phyloP scores from a whole-genome alignment of 2,797 vertebrate genomes.

The Chaetodon trifasciatus region DNA sequence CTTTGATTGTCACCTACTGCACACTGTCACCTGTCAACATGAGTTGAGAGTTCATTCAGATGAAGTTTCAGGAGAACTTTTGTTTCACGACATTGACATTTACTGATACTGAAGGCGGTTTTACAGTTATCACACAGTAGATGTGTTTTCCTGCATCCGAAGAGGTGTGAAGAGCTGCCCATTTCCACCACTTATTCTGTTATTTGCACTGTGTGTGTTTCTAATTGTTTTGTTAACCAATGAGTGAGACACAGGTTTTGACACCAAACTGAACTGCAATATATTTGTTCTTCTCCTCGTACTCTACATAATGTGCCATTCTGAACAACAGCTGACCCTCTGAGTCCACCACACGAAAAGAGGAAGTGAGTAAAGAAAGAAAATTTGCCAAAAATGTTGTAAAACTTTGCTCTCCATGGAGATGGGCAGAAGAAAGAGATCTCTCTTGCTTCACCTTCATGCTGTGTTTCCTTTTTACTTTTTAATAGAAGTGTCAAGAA shows the following conservation, averaged over 20 bases:
- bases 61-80: not conserved
- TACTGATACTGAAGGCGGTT: not conserved
- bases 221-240: not conserved
- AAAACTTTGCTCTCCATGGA: slow-evolving; percentile 70
- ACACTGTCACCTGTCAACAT: not conserved
- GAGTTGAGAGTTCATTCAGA: not conserved
- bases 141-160: not conserved
- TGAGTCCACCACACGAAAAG: not conserved
- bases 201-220: not conserved
- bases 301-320: not conserved
- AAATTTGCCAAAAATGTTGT: slow-evolving; percentile 54
- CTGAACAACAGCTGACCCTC: not conserved
- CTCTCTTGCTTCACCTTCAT: slow-evolving; percentile 73
- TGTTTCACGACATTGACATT: not conserved
- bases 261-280: not conserved
- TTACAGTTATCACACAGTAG: not conserved
- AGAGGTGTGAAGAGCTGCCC: not conserved
- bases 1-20: not conserved
- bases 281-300: not conserved
- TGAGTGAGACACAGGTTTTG: not conserved
- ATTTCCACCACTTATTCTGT: not conserved
- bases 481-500: slow-evolving; percentile 80
- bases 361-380: slow-evolving; percentile 22
- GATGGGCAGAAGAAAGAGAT: slow-evolving; percentile 64
- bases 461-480: slow-evolving; percentile 79